Conservation (phyloP, 2,888 invertebrate genomes). For the Rhaphigaster nebulosa region DNA sequence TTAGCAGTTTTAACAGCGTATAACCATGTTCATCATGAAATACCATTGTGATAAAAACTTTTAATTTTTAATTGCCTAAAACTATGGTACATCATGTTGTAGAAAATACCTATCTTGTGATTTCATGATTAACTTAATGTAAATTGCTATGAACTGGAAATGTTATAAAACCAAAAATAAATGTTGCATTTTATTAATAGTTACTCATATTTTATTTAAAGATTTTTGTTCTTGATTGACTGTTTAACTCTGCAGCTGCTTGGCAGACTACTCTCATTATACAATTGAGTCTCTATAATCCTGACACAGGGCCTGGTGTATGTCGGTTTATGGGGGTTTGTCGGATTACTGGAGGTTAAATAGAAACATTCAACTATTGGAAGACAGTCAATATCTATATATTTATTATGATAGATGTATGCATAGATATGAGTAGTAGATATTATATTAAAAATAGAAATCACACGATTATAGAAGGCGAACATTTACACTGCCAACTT, state of each 20-base stretch:
- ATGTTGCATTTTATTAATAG: neutral
- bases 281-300: too few species aligned
- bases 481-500: too few species aligned
- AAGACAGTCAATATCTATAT: too few species aligned
- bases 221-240: neutral
- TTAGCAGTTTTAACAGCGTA: neutral
- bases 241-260: constrained; percentile 2
- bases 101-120: neutral
- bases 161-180: neutral
- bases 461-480: too few species aligned
- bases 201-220: neutral
- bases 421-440: too few species aligned
- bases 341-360: too few species aligned
- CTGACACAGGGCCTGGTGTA: too few species aligned
- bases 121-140: neutral
- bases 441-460: too few species aligned
- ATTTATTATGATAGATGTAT: too few species aligned
- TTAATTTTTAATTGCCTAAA: constrained; percentile 31
- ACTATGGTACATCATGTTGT: neutral
- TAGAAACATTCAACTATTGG: too few species aligned
- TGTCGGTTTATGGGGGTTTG: too few species aligned
- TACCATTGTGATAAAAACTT: constrained; percentile 22
- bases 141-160: neutral
- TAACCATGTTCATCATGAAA: neutral
- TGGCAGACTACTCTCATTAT: neutral